phyloP scores from a whole-genome alignment of 2,113 vertebrate genomes.

The Hippocampus mohnikei region DNA sequence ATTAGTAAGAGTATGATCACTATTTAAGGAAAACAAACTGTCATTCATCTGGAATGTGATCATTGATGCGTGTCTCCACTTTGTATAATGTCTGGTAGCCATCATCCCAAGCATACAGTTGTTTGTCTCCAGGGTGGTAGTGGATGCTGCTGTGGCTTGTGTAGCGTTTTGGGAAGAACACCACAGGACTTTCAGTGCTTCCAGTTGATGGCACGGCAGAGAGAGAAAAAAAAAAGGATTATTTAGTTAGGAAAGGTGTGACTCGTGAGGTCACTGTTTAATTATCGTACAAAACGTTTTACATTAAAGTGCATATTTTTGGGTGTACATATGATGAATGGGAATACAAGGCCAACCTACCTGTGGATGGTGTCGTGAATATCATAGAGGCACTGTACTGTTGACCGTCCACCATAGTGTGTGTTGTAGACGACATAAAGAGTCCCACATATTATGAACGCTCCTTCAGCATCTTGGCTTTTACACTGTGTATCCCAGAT shows the following conservation, averaged over 20 bases:
- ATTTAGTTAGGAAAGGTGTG: not conserved
- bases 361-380: slow-evolving; percentile 72
- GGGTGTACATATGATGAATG: not conserved
- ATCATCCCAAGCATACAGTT: slow-evolving; percentile 91
- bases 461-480: slow-evolving; percentile 82
- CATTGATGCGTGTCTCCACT: slow-evolving; percentile 68
- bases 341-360: slow-evolving; percentile 44
- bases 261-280: not conserved
- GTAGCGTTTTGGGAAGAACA: slow-evolving; percentile 84
- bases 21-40: not conserved
- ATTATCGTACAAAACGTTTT: not conserved
- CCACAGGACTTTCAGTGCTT: slow-evolving; percentile 59
- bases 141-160: slow-evolving; percentile 83
- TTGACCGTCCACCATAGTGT: slow-evolving; percentile 78
- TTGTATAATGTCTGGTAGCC: slow-evolving; percentile 90
- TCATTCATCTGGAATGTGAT: slow-evolving; percentile 17
- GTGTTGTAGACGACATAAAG: slow-evolving; percentile 88
- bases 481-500: slow-evolving; percentile 86
- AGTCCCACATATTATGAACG: slow-evolving; percentile 85
- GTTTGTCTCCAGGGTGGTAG: slow-evolving; percentile 85
- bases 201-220: not conserved
- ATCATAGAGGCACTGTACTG: slow-evolving; percentile 84
- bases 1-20: not conserved
- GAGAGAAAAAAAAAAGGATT: not conserved
- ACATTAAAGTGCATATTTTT: not conserved